Conservation (phyloP, 2,797 vertebrate species). For the Pangasius krempfi region DNA sequence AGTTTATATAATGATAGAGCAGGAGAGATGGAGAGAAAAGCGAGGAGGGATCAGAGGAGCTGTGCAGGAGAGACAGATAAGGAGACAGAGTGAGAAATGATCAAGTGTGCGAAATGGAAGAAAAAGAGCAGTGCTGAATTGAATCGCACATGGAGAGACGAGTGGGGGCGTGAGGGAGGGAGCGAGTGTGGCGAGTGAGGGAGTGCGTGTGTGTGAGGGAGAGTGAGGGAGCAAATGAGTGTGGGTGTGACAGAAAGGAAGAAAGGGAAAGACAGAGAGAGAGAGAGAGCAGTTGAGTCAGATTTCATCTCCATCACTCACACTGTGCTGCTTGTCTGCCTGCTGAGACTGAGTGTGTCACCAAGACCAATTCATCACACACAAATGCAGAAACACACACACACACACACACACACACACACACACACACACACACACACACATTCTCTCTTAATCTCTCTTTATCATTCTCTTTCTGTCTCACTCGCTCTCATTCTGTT, state of each 20-base stretch:
- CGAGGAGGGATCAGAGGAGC: constrained; percentile 38
- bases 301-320: constrained; percentile 58
- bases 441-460: constrained; percentile 50
- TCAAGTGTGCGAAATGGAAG: constrained; percentile 47
- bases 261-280: constrained; percentile 40
- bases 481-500: constrained; percentile 35
- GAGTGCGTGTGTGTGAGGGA: constrained; percentile 37
- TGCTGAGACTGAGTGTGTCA: constrained; percentile 48
- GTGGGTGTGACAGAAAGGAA: constrained; percentile 32
- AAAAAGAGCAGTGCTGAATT: constrained; percentile 44
- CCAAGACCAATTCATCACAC: constrained; percentile 45
- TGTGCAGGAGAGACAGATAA: constrained; percentile 55
- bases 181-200: constrained; percentile 35
- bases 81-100: constrained; percentile 48
- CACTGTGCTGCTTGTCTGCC: constrained; percentile 53
- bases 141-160: constrained; percentile 35
- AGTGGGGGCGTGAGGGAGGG: constrained; percentile 14
- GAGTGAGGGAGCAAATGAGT: constrained; percentile 54
- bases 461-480: constrained; percentile 50
- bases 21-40: constrained; percentile 55
- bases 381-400: constrained; percentile 24
- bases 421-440: constrained; percentile 19
- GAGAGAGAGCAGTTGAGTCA: constrained; percentile 61
- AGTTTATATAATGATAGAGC: constrained; percentile 52
- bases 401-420: constrained; percentile 22